These are phyloP conservation scores for Eulemur albifrons DNA, from an alignment of 2,797 vertebrate genomes.

Conservation along the genomic window DNA sequence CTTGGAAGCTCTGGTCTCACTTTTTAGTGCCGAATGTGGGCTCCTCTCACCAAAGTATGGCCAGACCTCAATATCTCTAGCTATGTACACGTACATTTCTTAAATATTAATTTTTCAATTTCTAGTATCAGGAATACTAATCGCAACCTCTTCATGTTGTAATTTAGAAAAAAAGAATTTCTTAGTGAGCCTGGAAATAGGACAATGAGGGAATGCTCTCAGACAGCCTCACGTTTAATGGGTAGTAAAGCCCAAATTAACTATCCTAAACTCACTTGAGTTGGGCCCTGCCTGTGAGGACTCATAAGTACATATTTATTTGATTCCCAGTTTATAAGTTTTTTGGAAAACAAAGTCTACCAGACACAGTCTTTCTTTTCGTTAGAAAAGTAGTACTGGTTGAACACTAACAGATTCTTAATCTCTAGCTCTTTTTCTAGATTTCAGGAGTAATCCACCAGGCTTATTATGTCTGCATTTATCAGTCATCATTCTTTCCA, in stretches of 20 bases:
- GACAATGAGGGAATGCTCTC: not conserved
- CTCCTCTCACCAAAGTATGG: not conserved
- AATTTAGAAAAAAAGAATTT: not conserved
- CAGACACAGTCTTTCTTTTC: not conserved
- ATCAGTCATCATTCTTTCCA: constrained; percentile 28
- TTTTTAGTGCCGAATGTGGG: not conserved
- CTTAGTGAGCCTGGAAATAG: not conserved
- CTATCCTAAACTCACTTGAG: not conserved
- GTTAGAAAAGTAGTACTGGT: not conserved
- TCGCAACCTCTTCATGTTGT: not conserved
- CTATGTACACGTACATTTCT: not conserved
- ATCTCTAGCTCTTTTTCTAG: constrained; percentile 30
- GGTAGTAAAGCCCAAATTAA: not conserved
- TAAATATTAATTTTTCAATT: not conserved
- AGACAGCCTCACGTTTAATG: not conserved
- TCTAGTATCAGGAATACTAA: not conserved
- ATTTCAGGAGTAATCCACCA: not conserved
- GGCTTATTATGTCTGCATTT: not conserved
- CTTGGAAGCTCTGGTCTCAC: not conserved
- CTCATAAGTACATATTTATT: not conserved
- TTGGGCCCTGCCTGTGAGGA: not conserved
- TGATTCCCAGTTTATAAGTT: not conserved
- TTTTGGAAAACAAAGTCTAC: constrained; percentile 9
- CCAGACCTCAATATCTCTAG: not conserved
- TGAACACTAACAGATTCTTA: constrained; percentile 44